These are phyloP conservation scores for Athene cunicularia DNA, from an alignment of 2,113 vertebrate species.

Conservation along the genomic window DNA sequence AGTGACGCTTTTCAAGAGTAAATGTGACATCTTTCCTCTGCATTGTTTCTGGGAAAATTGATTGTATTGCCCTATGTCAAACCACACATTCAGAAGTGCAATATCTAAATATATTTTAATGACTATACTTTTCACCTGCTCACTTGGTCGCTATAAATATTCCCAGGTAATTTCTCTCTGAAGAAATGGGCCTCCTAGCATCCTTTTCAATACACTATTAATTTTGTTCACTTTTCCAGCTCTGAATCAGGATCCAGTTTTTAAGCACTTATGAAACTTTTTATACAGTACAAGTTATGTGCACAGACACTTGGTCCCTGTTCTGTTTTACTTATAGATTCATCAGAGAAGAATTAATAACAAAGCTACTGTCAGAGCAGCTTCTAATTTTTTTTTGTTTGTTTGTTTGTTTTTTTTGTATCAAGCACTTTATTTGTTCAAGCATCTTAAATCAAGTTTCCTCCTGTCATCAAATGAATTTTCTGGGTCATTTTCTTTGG, in stretches of 20 bases:
- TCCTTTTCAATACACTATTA: not conserved
- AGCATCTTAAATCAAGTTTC: not conserved
- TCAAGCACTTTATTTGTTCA: not conserved
- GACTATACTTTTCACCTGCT: not conserved
- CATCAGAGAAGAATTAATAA: not conserved
- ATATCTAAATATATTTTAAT: constrained; percentile 30
- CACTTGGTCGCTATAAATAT: not conserved
- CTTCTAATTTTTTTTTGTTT: not conserved
- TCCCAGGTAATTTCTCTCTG: not conserved
- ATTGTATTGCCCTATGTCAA: constrained; percentile 5
- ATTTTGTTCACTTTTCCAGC: not conserved
- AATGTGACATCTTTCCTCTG: not conserved
- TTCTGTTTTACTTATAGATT: not conserved
- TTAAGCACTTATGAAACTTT: not conserved
- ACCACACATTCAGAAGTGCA: not conserved
- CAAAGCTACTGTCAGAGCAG: not conserved
- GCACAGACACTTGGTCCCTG: not conserved
- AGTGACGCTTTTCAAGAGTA: not conserved
- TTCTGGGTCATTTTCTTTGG: not conserved
- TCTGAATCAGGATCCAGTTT: not conserved
- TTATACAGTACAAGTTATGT: not conserved
- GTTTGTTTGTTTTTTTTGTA: no score
- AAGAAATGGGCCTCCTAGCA: not conserved
- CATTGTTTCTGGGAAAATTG: not conserved
- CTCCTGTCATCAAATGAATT: not conserved